Evolutionary conservation across 2,797 vertebrate species (phyloP).

Genomic region (Catostomus latipinnis): DNA sequence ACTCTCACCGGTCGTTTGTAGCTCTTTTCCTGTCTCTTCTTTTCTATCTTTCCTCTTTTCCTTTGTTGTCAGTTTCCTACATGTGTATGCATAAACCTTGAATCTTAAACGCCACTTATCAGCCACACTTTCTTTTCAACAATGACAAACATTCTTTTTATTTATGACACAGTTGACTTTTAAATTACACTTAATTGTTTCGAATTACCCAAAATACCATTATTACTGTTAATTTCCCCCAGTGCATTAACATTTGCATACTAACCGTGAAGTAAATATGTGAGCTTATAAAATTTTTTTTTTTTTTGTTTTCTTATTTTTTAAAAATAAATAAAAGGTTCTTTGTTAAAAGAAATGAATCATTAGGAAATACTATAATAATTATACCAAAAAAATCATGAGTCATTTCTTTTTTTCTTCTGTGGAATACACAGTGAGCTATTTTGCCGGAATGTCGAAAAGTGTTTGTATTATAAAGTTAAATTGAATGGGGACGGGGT

Average conservation of each 20-base stretch:
- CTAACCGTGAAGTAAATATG: slow-evolving; percentile 73
- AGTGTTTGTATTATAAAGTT: too few relatives aligned
- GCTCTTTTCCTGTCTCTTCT: slow-evolving; percentile 26
- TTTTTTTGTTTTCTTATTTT: slow-evolving; percentile 66
- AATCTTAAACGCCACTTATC: slow-evolving; percentile 60
- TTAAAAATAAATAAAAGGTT: slow-evolving; percentile 55
- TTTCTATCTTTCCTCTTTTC: not conserved
- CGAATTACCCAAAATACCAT: slow-evolving; percentile 71
- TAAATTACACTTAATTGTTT: slow-evolving; percentile 72
- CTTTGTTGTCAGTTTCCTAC: slow-evolving; percentile 50
- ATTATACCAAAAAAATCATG: too few relatives aligned
- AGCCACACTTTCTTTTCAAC: slow-evolving; percentile 54
- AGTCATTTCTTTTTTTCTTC: too few relatives aligned
- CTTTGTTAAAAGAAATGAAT: slow-evolving; percentile 27
- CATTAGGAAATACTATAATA: too few relatives aligned
- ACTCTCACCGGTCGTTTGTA: not conserved
- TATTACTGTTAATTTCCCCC: slow-evolving; percentile 72
- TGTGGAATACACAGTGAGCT: too few relatives aligned
- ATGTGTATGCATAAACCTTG: slow-evolving; percentile 47
- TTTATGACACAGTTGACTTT: slow-evolving; percentile 63
- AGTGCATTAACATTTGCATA: slow-evolving; percentile 64
- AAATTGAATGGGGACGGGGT: too few relatives aligned
- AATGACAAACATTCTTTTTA: slow-evolving; percentile 53
- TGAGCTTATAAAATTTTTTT: slow-evolving; percentile 61
- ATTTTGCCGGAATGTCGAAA: too few relatives aligned